phyloP scores from a whole-genome alignment of 1,140 invertebrate species.

The Trialeurodes vaporariorum region DNA sequence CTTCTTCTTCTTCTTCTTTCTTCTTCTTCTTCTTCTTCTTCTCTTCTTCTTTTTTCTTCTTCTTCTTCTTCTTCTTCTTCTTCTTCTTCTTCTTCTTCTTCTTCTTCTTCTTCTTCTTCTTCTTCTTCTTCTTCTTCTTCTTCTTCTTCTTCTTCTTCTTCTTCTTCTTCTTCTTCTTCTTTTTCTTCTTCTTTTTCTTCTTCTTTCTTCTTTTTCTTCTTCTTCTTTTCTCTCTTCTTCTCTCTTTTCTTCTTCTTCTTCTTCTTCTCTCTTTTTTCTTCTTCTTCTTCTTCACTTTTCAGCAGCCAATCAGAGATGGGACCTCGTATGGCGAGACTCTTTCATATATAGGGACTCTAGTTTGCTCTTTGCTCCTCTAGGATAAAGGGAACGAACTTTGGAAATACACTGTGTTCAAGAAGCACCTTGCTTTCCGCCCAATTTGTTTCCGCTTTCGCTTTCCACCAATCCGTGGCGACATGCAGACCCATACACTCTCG shows the following conservation, averaged over 20 bases:
- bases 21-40: conserved; percentile 1
- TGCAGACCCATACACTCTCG: too few relatives aligned
- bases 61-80: conserved; percentile 9
- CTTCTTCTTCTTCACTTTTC: too few relatives aligned
- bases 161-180: background rate
- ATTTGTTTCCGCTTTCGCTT: background rate
- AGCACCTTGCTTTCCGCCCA: background rate
- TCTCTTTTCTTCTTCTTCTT: background rate
- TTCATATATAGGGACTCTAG: too few relatives aligned
- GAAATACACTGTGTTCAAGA: background rate
- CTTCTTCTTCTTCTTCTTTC: conserved; percentile 11
- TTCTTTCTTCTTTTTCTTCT: conserved; percentile 5
- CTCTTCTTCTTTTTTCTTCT: conserved; percentile 7
- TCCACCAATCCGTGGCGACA: background rate
- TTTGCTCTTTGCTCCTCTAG: background rate
- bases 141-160: background rate
- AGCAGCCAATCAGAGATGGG: too few relatives aligned
- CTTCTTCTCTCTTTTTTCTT: conserved; percentile 1
- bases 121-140: background rate
- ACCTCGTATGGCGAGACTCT: too few relatives aligned
- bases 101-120: conserved; percentile 1
- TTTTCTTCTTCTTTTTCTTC: background rate
- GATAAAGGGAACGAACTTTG: background rate
- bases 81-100: background rate
- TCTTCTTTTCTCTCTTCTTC: conserved; percentile 1